A percentile compares a stretch with the other conserved stretches of the same genome.
These are phyloP conservation scores for Cheirogaleus major DNA, from an alignment of 2,797 vertebrate species.

Conservation along the genomic window DNA sequence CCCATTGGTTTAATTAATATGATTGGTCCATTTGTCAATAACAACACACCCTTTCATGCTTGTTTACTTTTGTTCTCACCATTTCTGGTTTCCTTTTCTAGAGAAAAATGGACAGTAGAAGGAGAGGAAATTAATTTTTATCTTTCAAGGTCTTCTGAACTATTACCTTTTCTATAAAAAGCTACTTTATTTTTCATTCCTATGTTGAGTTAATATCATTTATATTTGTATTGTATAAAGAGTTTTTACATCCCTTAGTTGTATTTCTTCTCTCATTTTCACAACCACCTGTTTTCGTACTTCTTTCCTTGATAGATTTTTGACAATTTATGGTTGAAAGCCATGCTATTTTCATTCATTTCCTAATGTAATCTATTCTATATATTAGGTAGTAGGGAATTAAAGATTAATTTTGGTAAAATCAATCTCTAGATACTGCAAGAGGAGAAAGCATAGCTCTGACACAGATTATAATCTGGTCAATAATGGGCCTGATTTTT, in stretches of 20 bases:
- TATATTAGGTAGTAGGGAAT: not conserved
- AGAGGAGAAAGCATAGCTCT: not conserved
- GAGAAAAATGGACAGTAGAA: not conserved
- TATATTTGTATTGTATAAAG: not conserved
- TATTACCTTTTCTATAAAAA: not conserved
- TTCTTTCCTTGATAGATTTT: rapidly evolving
- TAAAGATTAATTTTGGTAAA: not conserved
- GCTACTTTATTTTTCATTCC: not conserved
- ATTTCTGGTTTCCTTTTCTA: not conserved
- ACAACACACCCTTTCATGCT: not conserved
- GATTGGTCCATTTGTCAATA: not conserved
- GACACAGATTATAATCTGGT: not conserved
- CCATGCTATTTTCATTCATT: not conserved
- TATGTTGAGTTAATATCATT: not conserved
- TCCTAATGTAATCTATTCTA: not conserved
- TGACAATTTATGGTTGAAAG: not conserved
- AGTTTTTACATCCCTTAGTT: not conserved
- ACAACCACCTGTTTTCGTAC: not conserved
- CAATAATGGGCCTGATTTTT: not conserved
- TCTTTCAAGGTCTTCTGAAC: not conserved
- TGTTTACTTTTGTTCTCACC: not conserved
- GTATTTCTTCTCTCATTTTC: not conserved
- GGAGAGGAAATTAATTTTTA: not conserved
- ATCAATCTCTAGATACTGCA: not conserved
- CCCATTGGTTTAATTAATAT: not conserved